phyloP scores from a whole-genome alignment of 92 coral and sea anemone genomes.

The Heteractis magnifica region DNA sequence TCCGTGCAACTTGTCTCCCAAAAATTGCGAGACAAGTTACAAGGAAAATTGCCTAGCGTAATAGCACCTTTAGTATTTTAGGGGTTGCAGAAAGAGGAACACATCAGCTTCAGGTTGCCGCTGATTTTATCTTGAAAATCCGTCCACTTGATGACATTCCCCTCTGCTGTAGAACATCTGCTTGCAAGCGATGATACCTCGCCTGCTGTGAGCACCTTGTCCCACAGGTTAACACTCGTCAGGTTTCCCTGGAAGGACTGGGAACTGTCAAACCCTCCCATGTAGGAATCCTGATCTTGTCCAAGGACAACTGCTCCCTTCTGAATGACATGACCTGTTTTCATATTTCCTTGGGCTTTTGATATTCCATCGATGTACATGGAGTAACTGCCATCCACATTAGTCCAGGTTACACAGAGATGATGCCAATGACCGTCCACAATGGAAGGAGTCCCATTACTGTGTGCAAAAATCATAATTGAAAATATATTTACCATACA shows the following conservation, averaged over 20 bases:
- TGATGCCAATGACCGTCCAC: slow-evolving; percentile 41
- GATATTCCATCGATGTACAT: slow-evolving; percentile 25
- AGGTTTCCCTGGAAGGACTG: slow-evolving; percentile 23
- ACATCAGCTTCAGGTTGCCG: neutral
- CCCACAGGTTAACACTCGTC: slow-evolving; percentile 38
- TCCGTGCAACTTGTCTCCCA: too few species aligned
- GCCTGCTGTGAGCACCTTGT: slow-evolving; percentile 16
- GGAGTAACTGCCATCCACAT: slow-evolving; percentile 10
- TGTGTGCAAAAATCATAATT: neutral
- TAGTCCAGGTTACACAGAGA: slow-evolving; percentile 28
- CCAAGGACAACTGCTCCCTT: slow-evolving; percentile 36
- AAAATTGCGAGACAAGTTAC: too few species aligned
- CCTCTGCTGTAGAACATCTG: slow-evolving; percentile 11
- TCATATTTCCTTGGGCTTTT: neutral
- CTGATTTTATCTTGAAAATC: slow-evolving; percentile 1
- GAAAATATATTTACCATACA: too few species aligned
- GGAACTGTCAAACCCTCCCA: slow-evolving; percentile 2
- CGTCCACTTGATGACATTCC: slow-evolving; percentile 25
- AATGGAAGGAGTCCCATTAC: neutral
- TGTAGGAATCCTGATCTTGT: slow-evolving; percentile 16
- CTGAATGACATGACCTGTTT: slow-evolving; percentile 4
- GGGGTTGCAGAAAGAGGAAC: neutral
- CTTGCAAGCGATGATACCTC: slow-evolving; percentile 15
- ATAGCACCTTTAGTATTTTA: too few species aligned
- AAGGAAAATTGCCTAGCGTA: too few species aligned